These are phyloP conservation scores for Cacajao melanocephalus DNA, from an alignment of 2,797 vertebrate species.

Conservation along the genomic window DNA sequence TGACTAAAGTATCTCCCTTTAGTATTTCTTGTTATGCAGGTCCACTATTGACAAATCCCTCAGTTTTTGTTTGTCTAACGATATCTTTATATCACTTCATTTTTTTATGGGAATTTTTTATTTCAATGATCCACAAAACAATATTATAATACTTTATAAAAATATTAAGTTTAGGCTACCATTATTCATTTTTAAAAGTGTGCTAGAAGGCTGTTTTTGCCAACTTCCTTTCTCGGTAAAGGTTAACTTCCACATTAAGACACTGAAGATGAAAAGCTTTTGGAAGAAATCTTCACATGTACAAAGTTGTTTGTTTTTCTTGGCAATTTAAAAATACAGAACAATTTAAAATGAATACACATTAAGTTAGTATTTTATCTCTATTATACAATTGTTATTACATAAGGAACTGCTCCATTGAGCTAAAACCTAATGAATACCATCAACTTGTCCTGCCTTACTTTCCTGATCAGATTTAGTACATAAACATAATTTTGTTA, in stretches of 20 bases:
- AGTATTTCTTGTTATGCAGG: neutral
- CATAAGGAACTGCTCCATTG: constrained; percentile 87
- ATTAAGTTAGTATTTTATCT: constrained; percentile 91
- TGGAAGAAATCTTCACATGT: constrained; percentile 82
- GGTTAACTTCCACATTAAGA: constrained; percentile 82
- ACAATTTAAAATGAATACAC: constrained; percentile 85
- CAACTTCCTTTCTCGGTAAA: constrained; percentile 80
- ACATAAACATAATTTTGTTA: constrained; percentile 85
- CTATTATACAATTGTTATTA: constrained; percentile 91
- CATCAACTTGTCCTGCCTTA: constrained; percentile 80
- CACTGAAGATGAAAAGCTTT: constrained; percentile 79
- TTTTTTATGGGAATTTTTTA: constrained; percentile 84
- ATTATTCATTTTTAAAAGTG: constrained; percentile 85
- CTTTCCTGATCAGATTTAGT: constrained; percentile 82
- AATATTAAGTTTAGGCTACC: constrained; percentile 84
- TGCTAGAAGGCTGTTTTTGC: constrained; percentile 66
- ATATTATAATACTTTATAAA: constrained; percentile 86
- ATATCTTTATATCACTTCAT: neutral
- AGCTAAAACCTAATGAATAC: constrained; percentile 87
- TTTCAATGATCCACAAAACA: constrained; percentile 86
- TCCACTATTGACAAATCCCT: neutral
- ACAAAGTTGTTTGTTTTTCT: constrained; percentile 82
- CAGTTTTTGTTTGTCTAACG: neutral
- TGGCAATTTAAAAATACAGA: constrained; percentile 86
- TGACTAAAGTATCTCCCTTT: neutral